A percentile compares a stretch with the other conserved stretches of the same genome.
These are phyloP conservation scores for Cylindroiulus punctatus DNA, from an alignment of 2,888 invertebrate genomes.

Conservation along the genomic window DNA sequence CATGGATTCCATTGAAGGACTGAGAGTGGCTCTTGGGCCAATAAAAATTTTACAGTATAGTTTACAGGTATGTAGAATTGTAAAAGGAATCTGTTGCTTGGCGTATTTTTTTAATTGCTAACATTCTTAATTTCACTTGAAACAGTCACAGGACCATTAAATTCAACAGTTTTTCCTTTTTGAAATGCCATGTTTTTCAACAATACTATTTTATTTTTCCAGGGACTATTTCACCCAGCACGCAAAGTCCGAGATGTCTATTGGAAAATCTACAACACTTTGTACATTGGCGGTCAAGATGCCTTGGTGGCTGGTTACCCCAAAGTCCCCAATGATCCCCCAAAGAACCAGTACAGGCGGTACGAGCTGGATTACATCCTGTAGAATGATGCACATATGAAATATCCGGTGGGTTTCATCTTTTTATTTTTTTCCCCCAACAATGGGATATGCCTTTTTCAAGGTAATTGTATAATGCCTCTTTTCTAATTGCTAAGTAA, in stretches of 20 bases:
- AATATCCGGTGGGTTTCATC: too few species aligned
- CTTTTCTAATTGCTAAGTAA: too few species aligned
- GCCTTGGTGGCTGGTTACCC: constrained; percentile 97
- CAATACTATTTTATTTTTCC: constrained; percentile 61
- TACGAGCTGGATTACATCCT: constrained; percentile 94
- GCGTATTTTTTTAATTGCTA: too few species aligned
- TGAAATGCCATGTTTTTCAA: too few species aligned
- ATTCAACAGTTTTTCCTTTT: too few species aligned
- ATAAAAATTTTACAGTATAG: constrained; percentile 96
- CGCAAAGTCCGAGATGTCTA: constrained; percentile 99
- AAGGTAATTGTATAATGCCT: too few species aligned
- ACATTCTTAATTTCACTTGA: too few species aligned
- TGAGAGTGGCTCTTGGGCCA: constrained; percentile 95
- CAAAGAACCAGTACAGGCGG: constrained; percentile 90
- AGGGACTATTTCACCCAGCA: constrained; percentile 98
- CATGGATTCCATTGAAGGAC: constrained; percentile 98
- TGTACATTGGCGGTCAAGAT: constrained; percentile 99
- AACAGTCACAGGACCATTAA: too few species aligned
- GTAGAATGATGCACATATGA: constrained; percentile 67
- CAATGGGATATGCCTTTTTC: too few species aligned
- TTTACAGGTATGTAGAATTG: constrained; percentile 86
- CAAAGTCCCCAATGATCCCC: constrained; percentile 89
- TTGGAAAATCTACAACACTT: constrained; percentile 99
- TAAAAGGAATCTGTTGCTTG: too few species aligned
- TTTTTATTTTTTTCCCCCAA: too few species aligned